Evolutionary conservation across 2,113 vertebrate species (phyloP), one percentile per base, ranked within the genome.

Genomic region (Aphelocoma coerulescens): DNA sequence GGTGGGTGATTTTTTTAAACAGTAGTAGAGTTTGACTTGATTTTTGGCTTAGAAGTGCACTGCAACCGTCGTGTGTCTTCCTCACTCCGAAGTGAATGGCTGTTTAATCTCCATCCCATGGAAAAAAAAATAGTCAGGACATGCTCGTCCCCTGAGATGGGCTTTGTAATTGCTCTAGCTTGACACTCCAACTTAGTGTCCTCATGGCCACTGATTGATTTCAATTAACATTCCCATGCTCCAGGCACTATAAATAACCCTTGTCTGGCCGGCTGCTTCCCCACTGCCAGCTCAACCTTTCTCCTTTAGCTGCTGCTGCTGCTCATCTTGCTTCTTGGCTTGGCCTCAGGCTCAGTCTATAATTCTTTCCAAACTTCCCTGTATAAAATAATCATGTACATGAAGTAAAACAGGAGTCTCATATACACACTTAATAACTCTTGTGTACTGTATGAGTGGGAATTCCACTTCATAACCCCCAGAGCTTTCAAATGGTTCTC

Each of bases 331-430:
- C 90, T 46, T 95, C 96, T 97, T 97, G 97, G 97, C 98, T 95
- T 77, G 95, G 95, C 98, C 97, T 97, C 97, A 97, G 91, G 93
- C 96, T 97, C 97, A 98, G 97, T 79, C 97, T 97, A 97, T 98
- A 98, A 98, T 97, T 98, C 98, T 98, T 98, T 97, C 98, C 98
- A 98, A 98, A 97, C 96, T 96, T 78, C 91, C 97, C 97, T 97
- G 97, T 98, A 98, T 98, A 98, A 98, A 98, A 98, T 98, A 98
- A 98, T 98, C 98, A 98, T 97, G 97, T 98, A 98, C 97, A 97
- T 98, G 98, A 98, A 98, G 97, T 97, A 98, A 98, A 98, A 98
- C 98, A 98, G 98, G 97, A 97, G 97, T 97, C 97, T 98, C 96
- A 89, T 97, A 97, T 96, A 97, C 96, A 97, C 98, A 98, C 98